These are phyloP conservation scores for Cyanistes caeruleus DNA, from an alignment of 2,113 vertebrate genomes.

Conservation along the genomic window DNA sequence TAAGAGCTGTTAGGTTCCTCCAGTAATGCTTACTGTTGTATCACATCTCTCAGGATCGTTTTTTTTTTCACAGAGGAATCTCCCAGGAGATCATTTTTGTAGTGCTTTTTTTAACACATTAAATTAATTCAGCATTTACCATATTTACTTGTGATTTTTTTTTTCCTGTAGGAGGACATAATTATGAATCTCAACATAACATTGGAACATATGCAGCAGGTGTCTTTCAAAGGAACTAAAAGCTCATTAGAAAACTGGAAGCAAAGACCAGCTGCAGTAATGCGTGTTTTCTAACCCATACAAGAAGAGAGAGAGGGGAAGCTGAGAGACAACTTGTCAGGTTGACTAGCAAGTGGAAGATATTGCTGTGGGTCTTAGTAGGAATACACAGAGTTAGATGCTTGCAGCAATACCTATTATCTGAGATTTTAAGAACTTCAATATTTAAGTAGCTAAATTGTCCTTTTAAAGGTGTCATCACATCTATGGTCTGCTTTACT, in stretches of 20 bases:
- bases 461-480: not conserved
- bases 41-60: not conserved
- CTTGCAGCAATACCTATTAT: not conserved
- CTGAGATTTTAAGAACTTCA: not conserved
- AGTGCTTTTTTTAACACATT: rapidly evolving
- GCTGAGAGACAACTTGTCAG: not conserved
- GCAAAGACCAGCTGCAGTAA: not conserved
- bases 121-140: not conserved
- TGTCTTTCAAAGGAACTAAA: not conserved
- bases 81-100: not conserved
- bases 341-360: not conserved
- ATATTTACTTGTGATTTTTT: not conserved
- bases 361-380: not conserved
- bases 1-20: not conserved
- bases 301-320: not conserved
- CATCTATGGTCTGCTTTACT: not conserved
- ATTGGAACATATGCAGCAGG: not conserved
- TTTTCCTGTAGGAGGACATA: not conserved
- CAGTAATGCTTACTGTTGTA: not conserved
- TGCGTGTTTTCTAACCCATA: not conserved
- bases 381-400: not conserved
- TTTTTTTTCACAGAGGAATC: not conserved
- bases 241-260: not conserved
- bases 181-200: not conserved
- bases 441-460: not conserved